phyloP scores from a whole-genome alignment of 2,797 vertebrate species.

The Dicrostonyx torquatus region DNA sequence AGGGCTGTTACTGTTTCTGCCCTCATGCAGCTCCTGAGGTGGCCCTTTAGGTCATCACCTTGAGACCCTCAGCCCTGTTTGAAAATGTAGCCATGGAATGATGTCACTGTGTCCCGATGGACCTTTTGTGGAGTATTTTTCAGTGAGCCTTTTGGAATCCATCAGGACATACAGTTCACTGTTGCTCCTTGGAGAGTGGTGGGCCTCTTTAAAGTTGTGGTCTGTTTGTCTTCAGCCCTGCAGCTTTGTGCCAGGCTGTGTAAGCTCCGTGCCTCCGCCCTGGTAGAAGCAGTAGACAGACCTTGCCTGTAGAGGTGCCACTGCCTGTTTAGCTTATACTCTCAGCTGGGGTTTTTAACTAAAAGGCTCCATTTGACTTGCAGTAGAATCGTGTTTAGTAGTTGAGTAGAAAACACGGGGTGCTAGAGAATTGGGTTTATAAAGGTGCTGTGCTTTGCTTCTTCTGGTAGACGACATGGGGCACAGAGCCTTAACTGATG shows the following conservation, averaged over 20 bases:
- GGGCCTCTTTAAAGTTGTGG: background rate
- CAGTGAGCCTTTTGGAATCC: background rate
- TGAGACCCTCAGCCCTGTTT: background rate
- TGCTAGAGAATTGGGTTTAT: rapidly evolving
- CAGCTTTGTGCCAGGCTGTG: background rate
- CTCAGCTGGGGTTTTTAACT: background rate
- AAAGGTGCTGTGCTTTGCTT: rapidly evolving
- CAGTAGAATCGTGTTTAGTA: background rate
- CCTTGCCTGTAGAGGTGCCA: rapidly evolving
- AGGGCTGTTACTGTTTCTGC: background rate
- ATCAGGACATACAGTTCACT: background rate
- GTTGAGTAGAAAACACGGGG: background rate
- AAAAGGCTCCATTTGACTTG: background rate
- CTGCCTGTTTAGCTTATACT: background rate
- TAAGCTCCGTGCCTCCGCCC: rapidly evolving
- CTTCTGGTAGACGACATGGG: background rate
- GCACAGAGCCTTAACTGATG: rapidly evolving
- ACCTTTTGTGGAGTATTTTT: background rate
- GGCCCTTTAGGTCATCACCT: background rate
- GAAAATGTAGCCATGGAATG: background rate
- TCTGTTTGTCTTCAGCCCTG: rapidly evolving
- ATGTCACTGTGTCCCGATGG: background rate
- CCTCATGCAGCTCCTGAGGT: rapidly evolving
- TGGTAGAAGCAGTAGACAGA: rapidly evolving
- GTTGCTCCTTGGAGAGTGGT: background rate